phyloP scores from a whole-genome alignment of 92 coral and sea anemone genomes.

The Hydrozoanthus gracilis region DNA sequence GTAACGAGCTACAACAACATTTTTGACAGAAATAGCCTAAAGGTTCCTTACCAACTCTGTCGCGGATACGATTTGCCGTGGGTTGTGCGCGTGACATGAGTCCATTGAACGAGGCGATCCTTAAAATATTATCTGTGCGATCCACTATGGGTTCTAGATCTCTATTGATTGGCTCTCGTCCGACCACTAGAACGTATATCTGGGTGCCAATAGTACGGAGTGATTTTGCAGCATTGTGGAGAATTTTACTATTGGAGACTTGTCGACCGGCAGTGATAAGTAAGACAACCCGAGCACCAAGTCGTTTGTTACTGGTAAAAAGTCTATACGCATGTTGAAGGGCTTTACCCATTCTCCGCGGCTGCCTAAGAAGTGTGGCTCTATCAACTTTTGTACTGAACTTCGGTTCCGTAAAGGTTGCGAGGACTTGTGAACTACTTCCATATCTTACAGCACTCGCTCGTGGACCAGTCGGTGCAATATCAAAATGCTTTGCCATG shows the following conservation, averaged over 20 bases:
- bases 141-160: constrained; percentile 68
- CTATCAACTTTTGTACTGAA: constrained; percentile 23
- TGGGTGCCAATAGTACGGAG: constrained; percentile 70
- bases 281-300: constrained; percentile 71
- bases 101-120: constrained; percentile 50
- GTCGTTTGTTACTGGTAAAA: constrained; percentile 59
- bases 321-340: constrained; percentile 57
- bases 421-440: constrained; percentile 18
- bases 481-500: constrained; percentile 66
- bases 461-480: constrained; percentile 61
- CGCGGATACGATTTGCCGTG: constrained; percentile 45
- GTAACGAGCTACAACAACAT: neutral
- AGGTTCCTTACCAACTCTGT: constrained; percentile 26
- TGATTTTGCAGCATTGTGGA: constrained; percentile 63
- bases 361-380: constrained; percentile 20
- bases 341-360: constrained; percentile 69
- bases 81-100: constrained; percentile 56
- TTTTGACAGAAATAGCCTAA: neutral
- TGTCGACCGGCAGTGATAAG: constrained; percentile 84
- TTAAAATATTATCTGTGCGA: constrained; percentile 65
- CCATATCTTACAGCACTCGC: constrained; percentile 73
- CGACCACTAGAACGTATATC: constrained; percentile 79
- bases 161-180: constrained; percentile 62
- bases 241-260: constrained; percentile 44
- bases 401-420: constrained; percentile 21